Evolutionary conservation across 2,888 invertebrate species (phyloP).

Genomic region (Odontocolon sp.): DNA sequence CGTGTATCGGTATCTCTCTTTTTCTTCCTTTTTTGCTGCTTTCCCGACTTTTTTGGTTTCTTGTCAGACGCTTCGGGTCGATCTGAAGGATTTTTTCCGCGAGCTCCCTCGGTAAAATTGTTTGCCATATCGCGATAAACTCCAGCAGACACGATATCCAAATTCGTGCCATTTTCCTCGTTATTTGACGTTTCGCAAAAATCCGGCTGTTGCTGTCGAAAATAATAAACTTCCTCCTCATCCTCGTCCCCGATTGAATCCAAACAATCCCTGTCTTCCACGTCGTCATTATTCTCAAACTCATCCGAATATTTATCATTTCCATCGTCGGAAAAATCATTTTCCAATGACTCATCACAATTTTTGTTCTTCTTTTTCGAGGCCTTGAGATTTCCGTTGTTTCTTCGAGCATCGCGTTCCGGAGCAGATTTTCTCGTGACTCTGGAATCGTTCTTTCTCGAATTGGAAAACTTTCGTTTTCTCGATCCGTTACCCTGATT

Average conservation of each 20-base stretch:
- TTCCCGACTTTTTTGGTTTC: conserved; percentile 18
- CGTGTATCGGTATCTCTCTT: conserved; percentile 38
- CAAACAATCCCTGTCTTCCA: background rate
- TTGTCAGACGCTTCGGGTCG: background rate
- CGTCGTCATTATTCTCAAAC: background rate
- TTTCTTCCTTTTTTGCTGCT: conserved; percentile 17
- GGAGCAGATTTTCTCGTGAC: background rate
- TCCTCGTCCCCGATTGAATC: conserved; percentile 12
- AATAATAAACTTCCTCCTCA: conserved; percentile 56
- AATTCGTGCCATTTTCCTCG: conserved; percentile 60
- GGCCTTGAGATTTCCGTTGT: background rate
- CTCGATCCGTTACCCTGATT: conserved; percentile 17
- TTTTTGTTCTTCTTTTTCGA: conserved; percentile 6
- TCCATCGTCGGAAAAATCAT: background rate
- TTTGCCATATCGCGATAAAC: conserved; percentile 59
- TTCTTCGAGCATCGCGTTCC: background rate
- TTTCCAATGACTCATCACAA: background rate
- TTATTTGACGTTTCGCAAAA: conserved; percentile 54
- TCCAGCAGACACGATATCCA: conserved; percentile 50
- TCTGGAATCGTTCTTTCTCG: background rate
- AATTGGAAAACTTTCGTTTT: conserved; percentile 32
- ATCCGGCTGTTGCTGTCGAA: conserved; percentile 46
- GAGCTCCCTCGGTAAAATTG: conserved; percentile 61
- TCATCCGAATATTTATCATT: no score
- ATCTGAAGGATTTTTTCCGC: conserved; percentile 11